Base-by-base conservation (phyloP, 1,140 invertebrate genomes). In the Cyclargus thomasi region DNA sequence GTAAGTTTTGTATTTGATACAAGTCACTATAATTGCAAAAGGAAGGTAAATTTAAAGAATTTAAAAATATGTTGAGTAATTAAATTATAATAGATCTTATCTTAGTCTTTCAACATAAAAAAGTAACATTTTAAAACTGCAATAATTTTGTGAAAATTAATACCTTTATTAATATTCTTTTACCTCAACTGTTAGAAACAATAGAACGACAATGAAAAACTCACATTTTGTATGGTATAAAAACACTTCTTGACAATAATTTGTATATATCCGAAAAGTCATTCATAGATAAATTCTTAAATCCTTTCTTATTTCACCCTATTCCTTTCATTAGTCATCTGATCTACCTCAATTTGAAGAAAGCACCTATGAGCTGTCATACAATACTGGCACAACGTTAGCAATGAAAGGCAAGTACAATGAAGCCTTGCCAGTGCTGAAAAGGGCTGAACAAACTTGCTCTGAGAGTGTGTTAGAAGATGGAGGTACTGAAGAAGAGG, bases 401-500 rank as follows among this genome's bases (percentile, higher is more conserved):
- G 93, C 97, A 62, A 95, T 94, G 70, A 90, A 93, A 59, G 94
- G 94, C 5, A 93, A 94, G 71, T 95, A 92, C 80, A 82, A 86
- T 55, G 96, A 97, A 77, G 97, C 97, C 1, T 93, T 97, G 71
- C 94, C 94, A 17, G 96, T 97, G 78, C 84, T 99, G 7, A 94
- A 94, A 74, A 90, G 93, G 69, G 96, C 97, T 62, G 97, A 99
- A 82, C 96, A 95, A 72, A 86, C 95, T 36, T 98, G 97, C 77
- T 92, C 94, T 14, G 95, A 97, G 80, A 93, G 93, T 66, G 92
- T 98, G 17, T 94, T 97, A 77, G 97, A 98, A 74, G 98, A 99
- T 86, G 97, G 96, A 18, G 92, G 94, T 36, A 90, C 92, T 11
- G 92, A 94, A 14, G 97, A 98, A 75, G 96, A 97, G 59, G 95